A percentile compares a stretch with the other conserved stretches of the same genome.
phyloP scores from a whole-genome alignment of 2,113 vertebrate species.

The Zeus faber region DNA sequence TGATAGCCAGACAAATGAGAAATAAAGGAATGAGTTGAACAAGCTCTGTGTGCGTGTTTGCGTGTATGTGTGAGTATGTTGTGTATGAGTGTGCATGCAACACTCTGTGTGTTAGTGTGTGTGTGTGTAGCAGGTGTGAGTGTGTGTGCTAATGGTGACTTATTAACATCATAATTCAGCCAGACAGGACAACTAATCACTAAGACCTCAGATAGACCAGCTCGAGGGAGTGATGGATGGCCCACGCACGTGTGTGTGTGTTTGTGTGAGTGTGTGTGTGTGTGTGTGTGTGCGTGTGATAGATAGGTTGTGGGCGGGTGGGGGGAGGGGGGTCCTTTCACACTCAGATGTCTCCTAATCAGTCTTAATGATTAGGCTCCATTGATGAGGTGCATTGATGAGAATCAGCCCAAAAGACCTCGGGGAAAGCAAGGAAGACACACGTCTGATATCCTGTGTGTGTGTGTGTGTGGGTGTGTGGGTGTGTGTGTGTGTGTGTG shows the following conservation, averaged over 20 bases:
- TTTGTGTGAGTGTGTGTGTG: slow-evolving; percentile 1
- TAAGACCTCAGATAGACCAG: slow-evolving; percentile 66
- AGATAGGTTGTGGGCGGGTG: slow-evolving; percentile 46
- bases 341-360: slow-evolving; percentile 67
- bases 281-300: slow-evolving; percentile 31
- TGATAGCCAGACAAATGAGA: not conserved
- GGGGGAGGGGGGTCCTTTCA: slow-evolving; percentile 50
- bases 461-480: not conserved
- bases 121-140: slow-evolving; percentile 34
- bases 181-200: slow-evolving; percentile 72
- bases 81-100: slow-evolving; percentile 11
- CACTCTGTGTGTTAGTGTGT: not conserved
- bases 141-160: slow-evolving; percentile 67
- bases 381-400: slow-evolving; percentile 46
- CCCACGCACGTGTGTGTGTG: slow-evolving; percentile 8
- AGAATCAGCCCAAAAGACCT: not conserved
- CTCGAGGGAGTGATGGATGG: slow-evolving; percentile 62
- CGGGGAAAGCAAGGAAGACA: not conserved
- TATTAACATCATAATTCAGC: slow-evolving; percentile 75
- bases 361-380: slow-evolving; percentile 63
- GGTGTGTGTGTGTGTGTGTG: not conserved
- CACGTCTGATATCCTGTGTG: not conserved
- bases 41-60: not conserved
- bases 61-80: slow-evolving; percentile 13
- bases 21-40: not conserved